phyloP scores from a whole-genome alignment of 2,113 vertebrate species.

The Chamaea fasciata region DNA sequence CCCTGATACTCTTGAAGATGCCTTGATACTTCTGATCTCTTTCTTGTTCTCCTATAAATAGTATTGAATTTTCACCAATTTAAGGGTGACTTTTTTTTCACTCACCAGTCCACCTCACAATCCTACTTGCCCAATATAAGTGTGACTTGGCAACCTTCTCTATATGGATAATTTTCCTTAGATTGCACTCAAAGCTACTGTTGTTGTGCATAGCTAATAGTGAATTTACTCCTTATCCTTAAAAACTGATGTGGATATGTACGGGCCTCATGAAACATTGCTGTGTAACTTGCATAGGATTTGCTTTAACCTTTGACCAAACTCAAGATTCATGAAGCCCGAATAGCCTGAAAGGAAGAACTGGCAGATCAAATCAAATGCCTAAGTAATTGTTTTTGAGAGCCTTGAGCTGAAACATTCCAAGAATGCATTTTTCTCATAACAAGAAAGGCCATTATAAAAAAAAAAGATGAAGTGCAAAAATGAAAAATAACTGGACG shows the following conservation, averaged over 20 bases:
- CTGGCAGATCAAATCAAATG: slow-evolving; percentile 28
- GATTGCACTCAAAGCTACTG: neutral
- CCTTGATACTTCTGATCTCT: neutral
- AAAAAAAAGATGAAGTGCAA: neutral
- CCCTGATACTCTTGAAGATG: neutral
- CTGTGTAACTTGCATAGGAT: neutral
- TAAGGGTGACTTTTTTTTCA: neutral
- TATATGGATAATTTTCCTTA: neutral
- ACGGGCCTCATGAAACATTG: neutral
- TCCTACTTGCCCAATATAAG: neutral
- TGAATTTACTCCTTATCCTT: neutral
- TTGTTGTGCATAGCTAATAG: neutral
- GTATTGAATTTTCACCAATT: neutral
- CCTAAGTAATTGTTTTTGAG: slow-evolving; percentile 55
- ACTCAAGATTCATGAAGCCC: neutral
- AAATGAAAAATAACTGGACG: neutral
- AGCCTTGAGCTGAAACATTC: slow-evolving; percentile 16
- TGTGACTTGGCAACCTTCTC: accelerated
- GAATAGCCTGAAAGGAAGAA: neutral
- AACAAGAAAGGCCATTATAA: neutral
- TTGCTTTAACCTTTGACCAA: neutral
- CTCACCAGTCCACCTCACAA: neutral
- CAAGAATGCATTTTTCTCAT: slow-evolving; percentile 35
- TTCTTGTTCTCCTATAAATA: neutral
- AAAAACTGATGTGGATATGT: neutral